Evolutionary conservation across 2,113 vertebrate species (phyloP), one percentile per base, ranked within the genome.

Genomic region (Argyrosomus japonicus): DNA sequence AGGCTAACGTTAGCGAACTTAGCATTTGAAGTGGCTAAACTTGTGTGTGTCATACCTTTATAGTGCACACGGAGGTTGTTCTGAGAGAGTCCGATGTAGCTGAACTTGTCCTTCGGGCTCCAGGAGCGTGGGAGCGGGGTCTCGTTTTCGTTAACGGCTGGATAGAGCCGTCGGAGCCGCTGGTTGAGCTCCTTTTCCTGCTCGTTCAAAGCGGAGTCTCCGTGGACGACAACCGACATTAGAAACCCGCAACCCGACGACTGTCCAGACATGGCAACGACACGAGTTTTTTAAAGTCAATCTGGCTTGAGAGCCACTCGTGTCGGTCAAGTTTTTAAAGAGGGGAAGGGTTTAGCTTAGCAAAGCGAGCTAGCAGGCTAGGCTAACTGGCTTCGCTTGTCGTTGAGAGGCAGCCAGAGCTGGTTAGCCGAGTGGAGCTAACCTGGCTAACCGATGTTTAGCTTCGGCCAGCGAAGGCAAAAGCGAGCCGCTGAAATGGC

Each of bases 71-170:
- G 97, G 85, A 99, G 97, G 89, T 99, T 99, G 96, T 98, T 98
- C 95, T 99, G 98, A 10, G 98, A 99, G 51, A 99, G 96, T 74
- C 98, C 98, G 92, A 99, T 99, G 94, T 99, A 99, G 95, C 98
- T 99, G 91, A 98, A 99, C 96, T 99, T 99, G 96, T 99, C 98
- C 96, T 99, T 98, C 32, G 98, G 97, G 96, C 98, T 99, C 98
- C 98, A 99, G 67, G 97, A 98, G 23, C 97, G 96, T 7, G 98
- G 97, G 45, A 98, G 93, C 88, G 97, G 97, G 2, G 96, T 97
- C 92, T 99, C 97, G 84, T 93, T 96, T 80, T 99, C 97, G 76
- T 97, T 97, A 70, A 98, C 97, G 45, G 97, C 97, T 40, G 97
- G 97, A 68, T 99, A 98, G 23, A 98, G 96, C 76, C 96, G 93